Evolutionary conservation across 2,888 invertebrate species (phyloP).

Genomic region (Sinopyrophorus schimmeli): DNA sequence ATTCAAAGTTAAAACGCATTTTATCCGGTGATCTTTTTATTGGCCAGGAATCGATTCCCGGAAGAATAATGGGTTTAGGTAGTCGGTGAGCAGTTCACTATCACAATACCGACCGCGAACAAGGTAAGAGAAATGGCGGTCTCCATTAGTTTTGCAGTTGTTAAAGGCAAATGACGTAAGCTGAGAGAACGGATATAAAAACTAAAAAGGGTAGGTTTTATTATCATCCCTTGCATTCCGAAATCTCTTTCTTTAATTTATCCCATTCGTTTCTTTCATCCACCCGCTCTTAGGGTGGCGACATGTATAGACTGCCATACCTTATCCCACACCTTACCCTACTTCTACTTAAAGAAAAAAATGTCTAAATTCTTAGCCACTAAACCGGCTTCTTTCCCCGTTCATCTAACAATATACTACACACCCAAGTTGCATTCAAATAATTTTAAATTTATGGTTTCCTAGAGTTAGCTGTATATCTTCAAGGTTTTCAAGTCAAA

Average conservation of each 20-base stretch:
- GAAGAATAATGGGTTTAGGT: slow-evolving; percentile 51
- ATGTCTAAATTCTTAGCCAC: too few relatives aligned
- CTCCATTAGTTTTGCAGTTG: slow-evolving; percentile 54
- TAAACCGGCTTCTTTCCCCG: too few relatives aligned
- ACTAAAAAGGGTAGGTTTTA: slow-evolving; percentile 46
- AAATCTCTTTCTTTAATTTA: slow-evolving; percentile 47
- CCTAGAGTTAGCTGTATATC: too few relatives aligned
- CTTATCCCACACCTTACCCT: slow-evolving; percentile 38
- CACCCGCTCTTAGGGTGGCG: slow-evolving; percentile 42
- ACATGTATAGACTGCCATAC: slow-evolving; percentile 45
- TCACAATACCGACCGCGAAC: slow-evolving; percentile 44
- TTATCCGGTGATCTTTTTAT: slow-evolving; percentile 44
- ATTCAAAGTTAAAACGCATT: slow-evolving; percentile 44
- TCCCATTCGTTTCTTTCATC: slow-evolving; percentile 45
- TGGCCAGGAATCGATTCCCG: slow-evolving; percentile 45
- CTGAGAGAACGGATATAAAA: slow-evolving; percentile 36
- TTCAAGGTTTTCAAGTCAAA: too few relatives aligned
- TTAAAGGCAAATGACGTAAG: slow-evolving; percentile 54
- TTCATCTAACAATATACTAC: too few relatives aligned
- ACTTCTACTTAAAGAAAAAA: too few relatives aligned
- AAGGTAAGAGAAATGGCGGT: slow-evolving; percentile 49
- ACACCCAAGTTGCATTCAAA: too few relatives aligned
- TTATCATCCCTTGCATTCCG: slow-evolving; percentile 48
- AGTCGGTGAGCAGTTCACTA: slow-evolving; percentile 46
- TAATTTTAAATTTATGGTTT: too few relatives aligned